Conservation (phyloP, 2,797 vertebrate genomes). For the Gorsachius magnificus region DNA sequence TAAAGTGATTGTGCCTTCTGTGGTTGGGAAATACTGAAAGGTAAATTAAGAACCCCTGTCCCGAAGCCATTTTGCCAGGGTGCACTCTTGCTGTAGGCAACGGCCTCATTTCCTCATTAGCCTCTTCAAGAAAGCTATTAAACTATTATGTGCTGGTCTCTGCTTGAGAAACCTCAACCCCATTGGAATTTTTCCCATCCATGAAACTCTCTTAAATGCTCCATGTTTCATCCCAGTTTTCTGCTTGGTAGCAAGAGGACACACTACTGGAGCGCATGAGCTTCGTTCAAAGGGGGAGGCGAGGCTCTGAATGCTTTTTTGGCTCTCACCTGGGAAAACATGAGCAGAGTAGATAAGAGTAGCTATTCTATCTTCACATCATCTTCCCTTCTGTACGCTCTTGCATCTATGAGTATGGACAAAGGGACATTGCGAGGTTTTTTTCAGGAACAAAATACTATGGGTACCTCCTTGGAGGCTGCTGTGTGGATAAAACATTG, state of each 20-base stretch:
- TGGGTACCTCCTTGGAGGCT: neutral
- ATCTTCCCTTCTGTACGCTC: neutral
- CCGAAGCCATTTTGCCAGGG: neutral
- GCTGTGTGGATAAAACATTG: neutral
- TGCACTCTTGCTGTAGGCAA: neutral
- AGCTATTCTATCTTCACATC: neutral
- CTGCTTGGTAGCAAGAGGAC: neutral
- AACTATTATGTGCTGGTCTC: neutral
- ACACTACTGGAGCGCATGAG: fast-evolving
- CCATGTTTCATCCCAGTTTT: neutral
- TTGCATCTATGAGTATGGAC: neutral
- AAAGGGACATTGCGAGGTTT: neutral
- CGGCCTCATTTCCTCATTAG: neutral
- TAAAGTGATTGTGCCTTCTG: neutral
- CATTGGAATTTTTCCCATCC: neutral
- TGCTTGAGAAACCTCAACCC: neutral
- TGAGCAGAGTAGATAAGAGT: neutral
- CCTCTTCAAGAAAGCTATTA: neutral
- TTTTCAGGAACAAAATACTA: neutral
- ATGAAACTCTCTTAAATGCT: neutral
- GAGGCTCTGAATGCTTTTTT: neutral
- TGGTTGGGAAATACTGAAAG: slow-evolving; percentile 17
- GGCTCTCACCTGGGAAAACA: neutral
- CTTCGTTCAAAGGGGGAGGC: neutral
- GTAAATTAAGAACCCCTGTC: neutral